Evolutionary conservation across 2,113 vertebrate species (phyloP).

Genomic region (Sminthopsis crassicaudata): DNA sequence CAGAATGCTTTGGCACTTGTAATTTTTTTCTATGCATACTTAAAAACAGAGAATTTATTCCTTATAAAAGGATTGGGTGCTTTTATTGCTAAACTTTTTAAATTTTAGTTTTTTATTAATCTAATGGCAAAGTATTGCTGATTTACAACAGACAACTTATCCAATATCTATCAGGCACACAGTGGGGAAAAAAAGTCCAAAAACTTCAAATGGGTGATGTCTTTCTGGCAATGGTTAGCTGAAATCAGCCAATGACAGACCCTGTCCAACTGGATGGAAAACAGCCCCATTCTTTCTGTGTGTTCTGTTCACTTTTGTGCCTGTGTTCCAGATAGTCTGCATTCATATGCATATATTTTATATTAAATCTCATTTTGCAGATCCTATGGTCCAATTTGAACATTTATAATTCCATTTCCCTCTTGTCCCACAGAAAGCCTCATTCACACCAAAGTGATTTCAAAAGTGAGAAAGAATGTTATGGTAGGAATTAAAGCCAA

Average conservation of each 20-base stretch:
- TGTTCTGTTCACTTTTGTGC: conserved; percentile 73
- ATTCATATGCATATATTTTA: conserved; percentile 73
- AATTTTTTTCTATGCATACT: conserved; percentile 57
- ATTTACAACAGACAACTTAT: conserved; percentile 80
- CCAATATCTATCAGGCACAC: conserved; percentile 76
- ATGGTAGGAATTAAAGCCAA: background rate
- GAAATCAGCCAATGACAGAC: conserved; percentile 77
- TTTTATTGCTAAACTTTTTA: conserved; percentile 81
- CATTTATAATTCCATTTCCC: background rate
- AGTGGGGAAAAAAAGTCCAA: conserved; percentile 77
- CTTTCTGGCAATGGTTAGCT: conserved; percentile 80
- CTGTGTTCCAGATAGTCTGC: conserved; percentile 56
- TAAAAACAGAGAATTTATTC: conserved; percentile 68
- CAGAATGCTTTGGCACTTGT: conserved; percentile 74
- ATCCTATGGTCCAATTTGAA: conserved; percentile 5
- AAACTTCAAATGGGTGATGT: conserved; percentile 80
- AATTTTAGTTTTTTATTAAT: conserved; percentile 82
- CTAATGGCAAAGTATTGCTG: conserved; percentile 80
- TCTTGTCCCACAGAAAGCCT: background rate
- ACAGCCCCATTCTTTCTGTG: conserved; percentile 69
- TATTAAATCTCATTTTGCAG: conserved; percentile 60
- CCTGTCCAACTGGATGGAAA: conserved; percentile 79
- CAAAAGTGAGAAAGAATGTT: conserved; percentile 54
- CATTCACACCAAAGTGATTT: conserved; percentile 44
- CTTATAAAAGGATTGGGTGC: conserved; percentile 80